phyloP scores from a whole-genome alignment of 2,888 invertebrate genomes.

The Synergus laeviventris region DNA sequence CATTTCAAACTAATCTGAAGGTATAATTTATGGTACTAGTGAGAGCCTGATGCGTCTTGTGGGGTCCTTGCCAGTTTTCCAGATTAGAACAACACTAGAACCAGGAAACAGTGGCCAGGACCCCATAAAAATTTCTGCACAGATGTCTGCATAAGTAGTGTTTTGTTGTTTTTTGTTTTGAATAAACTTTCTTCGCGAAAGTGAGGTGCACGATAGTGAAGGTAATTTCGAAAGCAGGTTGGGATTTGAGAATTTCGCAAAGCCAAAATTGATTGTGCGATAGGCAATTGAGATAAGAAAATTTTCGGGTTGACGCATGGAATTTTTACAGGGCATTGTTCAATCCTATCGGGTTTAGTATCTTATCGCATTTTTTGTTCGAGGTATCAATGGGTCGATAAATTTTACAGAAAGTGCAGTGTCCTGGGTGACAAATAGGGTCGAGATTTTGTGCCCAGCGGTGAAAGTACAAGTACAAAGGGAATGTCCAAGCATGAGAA shows the following conservation, averaged over 20 bases:
- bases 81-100: too few species aligned
- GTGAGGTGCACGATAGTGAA: neutral
- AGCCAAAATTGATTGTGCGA: slow-evolving; percentile 15
- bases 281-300: slow-evolving; percentile 37
- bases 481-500: neutral
- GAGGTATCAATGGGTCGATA: slow-evolving; percentile 39
- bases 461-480: slow-evolving; percentile 38
- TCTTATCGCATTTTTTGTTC: slow-evolving; percentile 29
- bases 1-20: too few species aligned
- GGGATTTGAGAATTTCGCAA: slow-evolving; percentile 6
- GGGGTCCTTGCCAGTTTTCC: too few species aligned
- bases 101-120: too few species aligned
- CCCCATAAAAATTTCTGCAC: too few species aligned
- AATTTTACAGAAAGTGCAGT: slow-evolving; percentile 17
- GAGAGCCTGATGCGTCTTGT: too few species aligned
- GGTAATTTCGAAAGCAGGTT: neutral
- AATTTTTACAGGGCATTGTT: slow-evolving; percentile 38
- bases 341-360: slow-evolving; percentile 11
- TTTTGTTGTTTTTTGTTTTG: too few species aligned
- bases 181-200: neutral
- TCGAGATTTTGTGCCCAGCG: slow-evolving; percentile 23
- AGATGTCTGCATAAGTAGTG: too few species aligned
- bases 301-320: slow-evolving; percentile 14
- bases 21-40: too few species aligned
- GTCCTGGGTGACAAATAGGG: slow-evolving; percentile 37